Evolutionary conservation across 1,140 invertebrate genomes (phyloP).

Genomic region (Sesamia nonagrioides): DNA sequence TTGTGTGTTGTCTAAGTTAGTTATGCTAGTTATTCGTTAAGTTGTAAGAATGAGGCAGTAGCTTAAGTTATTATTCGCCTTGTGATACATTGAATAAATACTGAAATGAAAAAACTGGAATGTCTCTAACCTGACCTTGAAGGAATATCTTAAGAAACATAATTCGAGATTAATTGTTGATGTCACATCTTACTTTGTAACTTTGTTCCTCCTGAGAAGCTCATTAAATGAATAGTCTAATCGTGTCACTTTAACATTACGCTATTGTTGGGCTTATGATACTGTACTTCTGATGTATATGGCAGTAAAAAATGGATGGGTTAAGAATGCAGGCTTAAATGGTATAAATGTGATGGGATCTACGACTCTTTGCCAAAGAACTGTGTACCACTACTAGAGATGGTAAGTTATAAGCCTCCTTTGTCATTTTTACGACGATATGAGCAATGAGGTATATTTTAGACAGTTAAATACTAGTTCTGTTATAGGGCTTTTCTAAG

Average conservation of each 20-base stretch:
- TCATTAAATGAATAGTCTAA: neutral
- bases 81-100: too few relatives aligned
- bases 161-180: neutral
- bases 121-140: neutral
- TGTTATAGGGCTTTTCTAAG: too few relatives aligned
- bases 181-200: neutral
- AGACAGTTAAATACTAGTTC: too few relatives aligned
- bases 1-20: too few relatives aligned
- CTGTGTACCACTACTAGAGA: neutral
- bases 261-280: neutral
- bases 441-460: neutral
- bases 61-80: too few relatives aligned
- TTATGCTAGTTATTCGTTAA: too few relatives aligned
- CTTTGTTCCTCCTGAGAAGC: neutral
- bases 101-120: neutral
- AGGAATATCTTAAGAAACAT: neutral
- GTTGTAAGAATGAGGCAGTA: too few relatives aligned
- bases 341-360: conserved; percentile 4
- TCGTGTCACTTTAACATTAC: neutral
- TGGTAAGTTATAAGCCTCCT: conserved; percentile 7
- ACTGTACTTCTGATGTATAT: neutral
- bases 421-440: neutral
- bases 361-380: neutral
- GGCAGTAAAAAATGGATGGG: conserved; percentile 3
- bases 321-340: neutral